These are phyloP conservation scores for Ifrita kowaldi DNA, from an alignment of 2,113 vertebrate genomes.

Conservation along the genomic window DNA sequence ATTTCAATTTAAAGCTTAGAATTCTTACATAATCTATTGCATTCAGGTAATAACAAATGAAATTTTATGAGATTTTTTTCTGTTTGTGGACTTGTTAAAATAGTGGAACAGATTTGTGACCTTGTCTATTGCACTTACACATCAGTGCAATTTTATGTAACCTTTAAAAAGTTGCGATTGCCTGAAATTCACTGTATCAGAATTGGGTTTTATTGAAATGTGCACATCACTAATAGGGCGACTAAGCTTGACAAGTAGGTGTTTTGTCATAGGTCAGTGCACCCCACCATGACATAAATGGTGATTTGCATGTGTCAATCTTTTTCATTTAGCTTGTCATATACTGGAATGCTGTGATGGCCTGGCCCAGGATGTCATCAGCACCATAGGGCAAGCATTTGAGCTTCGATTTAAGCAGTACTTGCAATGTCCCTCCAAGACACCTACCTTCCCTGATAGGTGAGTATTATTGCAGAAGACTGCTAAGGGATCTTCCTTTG, in stretches of 20 bases:
- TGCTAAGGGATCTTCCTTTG: not conserved
- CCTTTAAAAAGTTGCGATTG: not conserved
- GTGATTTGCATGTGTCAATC: not conserved
- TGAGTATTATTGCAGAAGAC: slow-evolving; percentile 44
- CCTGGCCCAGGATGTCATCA: slow-evolving; percentile 93
- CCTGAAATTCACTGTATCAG: not conserved
- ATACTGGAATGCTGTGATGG: slow-evolving; percentile 94
- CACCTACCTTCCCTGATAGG: slow-evolving; percentile 86
- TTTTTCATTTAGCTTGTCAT: slow-evolving; percentile 84
- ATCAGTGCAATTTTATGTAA: not conserved
- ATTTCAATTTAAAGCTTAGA: not conserved
- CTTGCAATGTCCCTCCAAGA: slow-evolving; percentile 89
- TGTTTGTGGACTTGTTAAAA: not conserved
- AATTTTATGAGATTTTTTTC: not conserved
- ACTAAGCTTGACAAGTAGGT: not conserved
- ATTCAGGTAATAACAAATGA: not conserved
- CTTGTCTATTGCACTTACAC: not conserved
- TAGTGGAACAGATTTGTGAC: not conserved
- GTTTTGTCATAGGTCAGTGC: not conserved
- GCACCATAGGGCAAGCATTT: slow-evolving; percentile 94
- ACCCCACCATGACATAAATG: not conserved
- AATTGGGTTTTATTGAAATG: not conserved
- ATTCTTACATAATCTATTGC: not conserved
- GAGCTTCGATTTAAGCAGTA: slow-evolving; percentile 98
- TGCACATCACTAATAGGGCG: not conserved